Conservation (phyloP, 2,113 vertebrate species). For the Crocuta crocuta region DNA sequence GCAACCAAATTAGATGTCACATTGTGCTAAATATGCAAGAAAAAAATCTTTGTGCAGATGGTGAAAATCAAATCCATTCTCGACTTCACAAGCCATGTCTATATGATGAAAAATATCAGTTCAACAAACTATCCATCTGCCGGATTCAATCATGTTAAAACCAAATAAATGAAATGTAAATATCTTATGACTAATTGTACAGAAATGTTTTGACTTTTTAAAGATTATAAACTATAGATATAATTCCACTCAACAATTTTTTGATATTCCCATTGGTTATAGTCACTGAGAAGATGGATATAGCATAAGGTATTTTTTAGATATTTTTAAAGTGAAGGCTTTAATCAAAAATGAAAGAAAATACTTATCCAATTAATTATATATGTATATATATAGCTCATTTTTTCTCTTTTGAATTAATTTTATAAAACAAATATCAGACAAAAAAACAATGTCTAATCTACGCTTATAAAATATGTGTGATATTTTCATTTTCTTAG, state of each 20-base stretch:
- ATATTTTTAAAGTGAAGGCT: not conserved
- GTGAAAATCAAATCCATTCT: conserved; percentile 75
- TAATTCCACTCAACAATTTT: not conserved
- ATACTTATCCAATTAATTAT: not conserved
- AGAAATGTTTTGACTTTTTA: conserved; percentile 37
- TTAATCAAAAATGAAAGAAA: conserved; percentile 32
- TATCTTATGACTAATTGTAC: conserved; percentile 13
- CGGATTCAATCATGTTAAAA: conserved; percentile 46
- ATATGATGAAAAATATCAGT: conserved; percentile 72
- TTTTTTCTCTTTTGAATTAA: not conserved
- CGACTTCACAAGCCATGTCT: conserved; percentile 69
- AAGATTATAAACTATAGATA: not conserved
- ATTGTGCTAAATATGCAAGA: conserved; percentile 71
- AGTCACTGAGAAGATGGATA: not conserved
- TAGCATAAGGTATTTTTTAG: not conserved
- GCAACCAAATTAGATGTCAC: conserved; percentile 72
- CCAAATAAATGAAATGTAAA: conserved; percentile 61
- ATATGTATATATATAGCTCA: not conserved
- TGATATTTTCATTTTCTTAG: not conserved
- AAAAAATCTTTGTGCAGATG: conserved; percentile 72
- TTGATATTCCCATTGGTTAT: not conserved
- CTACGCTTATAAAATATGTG: not conserved
- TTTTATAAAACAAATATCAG: not conserved
- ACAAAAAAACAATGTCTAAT: not conserved
- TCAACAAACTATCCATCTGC: conserved; percentile 72